These are phyloP conservation scores for Amblyopsis rosae DNA, from an alignment of 2,113 vertebrate species.

Conservation along the genomic window DNA sequence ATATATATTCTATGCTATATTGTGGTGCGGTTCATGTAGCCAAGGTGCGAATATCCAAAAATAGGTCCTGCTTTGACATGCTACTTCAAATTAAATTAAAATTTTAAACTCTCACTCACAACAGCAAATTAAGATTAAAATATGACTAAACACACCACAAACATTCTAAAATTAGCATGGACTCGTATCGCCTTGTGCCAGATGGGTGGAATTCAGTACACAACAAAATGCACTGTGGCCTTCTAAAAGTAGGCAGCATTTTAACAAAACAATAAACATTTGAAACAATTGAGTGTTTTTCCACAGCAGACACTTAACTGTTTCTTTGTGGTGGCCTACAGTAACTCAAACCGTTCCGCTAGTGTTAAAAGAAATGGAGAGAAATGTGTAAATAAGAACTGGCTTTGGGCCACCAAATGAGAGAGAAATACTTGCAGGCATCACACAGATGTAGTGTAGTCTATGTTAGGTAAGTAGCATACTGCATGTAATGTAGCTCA, in stretches of 20 bases:
- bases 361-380: too few species aligned
- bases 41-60: constrained; percentile 15
- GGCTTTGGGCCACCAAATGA: too few species aligned
- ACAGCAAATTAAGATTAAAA: background rate
- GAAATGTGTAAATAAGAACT: too few species aligned
- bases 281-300: too few species aligned
- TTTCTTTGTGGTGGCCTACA: too few species aligned
- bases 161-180: background rate
- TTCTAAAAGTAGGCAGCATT: background rate
- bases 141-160: background rate
- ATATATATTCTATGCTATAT: background rate
- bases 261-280: background rate
- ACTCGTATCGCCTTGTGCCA: background rate
- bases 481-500: constrained; percentile 16
- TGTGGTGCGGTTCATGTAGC: constrained; percentile 1
- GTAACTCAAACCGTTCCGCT: too few species aligned
- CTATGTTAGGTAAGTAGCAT: constrained; percentile 1
- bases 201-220: background rate
- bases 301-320: too few species aligned
- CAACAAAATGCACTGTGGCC: background rate
- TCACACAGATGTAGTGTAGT: background rate
- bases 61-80: constrained; percentile 4
- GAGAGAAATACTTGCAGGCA: too few species aligned
- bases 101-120: background rate
- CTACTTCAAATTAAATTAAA: too few species aligned